phyloP scores from a whole-genome alignment of 2,113 vertebrate genomes.

The Actenoides lindsayi region DNA sequence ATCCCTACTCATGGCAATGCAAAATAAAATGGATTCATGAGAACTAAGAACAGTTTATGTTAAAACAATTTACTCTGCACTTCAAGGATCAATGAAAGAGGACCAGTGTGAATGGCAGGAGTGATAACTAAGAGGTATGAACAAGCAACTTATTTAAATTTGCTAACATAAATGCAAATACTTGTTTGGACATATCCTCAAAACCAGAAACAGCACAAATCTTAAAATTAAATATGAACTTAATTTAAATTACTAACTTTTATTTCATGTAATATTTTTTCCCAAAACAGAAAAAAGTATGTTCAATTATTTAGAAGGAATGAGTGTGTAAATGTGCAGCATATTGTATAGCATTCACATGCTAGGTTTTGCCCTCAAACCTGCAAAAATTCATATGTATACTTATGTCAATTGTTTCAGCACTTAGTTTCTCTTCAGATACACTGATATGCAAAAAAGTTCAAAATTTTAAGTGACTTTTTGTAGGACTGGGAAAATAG shows the following conservation, averaged over 20 bases:
- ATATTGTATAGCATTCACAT: rapidly evolving
- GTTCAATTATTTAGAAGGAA: neutral
- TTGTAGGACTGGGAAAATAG: neutral
- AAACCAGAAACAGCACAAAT: neutral
- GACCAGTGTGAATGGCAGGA: neutral
- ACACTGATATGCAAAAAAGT: neutral
- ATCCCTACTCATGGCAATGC: neutral
- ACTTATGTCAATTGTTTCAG: neutral
- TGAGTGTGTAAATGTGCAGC: rapidly evolving
- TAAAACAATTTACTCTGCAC: neutral
- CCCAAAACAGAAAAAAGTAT: neutral
- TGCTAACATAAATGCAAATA: neutral
- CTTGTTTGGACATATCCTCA: neutral
- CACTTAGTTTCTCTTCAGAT: neutral
- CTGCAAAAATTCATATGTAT: neutral
- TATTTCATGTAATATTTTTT: neutral
- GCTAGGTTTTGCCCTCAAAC: neutral
- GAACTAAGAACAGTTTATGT: neutral
- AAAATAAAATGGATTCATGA: neutral
- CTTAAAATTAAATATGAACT: neutral
- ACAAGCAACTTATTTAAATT: neutral
- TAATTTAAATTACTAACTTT: neutral
- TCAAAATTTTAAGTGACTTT: neutral
- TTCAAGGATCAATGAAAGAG: conserved; percentile 11
- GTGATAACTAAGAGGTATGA: neutral